Conservation (phyloP, 1,140 invertebrate species). For the Tetragnatha versicolor region DNA sequence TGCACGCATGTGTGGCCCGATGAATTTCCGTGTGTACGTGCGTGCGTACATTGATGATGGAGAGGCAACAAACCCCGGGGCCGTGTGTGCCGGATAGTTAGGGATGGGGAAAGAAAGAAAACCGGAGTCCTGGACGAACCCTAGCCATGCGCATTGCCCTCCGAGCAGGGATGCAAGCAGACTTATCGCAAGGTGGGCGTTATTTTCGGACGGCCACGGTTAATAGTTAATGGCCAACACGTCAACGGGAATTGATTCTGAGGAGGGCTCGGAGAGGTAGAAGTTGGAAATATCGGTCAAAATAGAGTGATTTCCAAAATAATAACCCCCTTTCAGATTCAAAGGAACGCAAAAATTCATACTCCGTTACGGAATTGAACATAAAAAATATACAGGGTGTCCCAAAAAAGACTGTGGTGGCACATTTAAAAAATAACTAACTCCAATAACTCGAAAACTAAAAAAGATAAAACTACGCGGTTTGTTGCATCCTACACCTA, state of each 20-base stretch:
- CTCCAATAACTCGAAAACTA: too few relatives aligned
- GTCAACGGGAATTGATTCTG: too few relatives aligned
- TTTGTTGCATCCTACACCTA: too few relatives aligned
- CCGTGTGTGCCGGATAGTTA: conserved; percentile 18
- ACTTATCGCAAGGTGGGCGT: conserved; percentile 21
- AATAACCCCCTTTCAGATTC: neutral
- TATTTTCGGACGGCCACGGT: neutral
- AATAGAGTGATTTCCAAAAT: too few relatives aligned
- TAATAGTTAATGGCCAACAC: conserved; percentile 19
- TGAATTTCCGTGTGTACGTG: conserved; percentile 30
- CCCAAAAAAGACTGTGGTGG: too few relatives aligned
- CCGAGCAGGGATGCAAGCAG: neutral
- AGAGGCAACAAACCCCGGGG: conserved; percentile 29
- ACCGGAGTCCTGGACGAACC: conserved; percentile 17
- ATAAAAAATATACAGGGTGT: too few relatives aligned
- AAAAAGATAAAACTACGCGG: too few relatives aligned
- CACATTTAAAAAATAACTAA: too few relatives aligned
- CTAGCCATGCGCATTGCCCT: conserved; percentile 15
- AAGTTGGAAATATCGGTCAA: too few relatives aligned
- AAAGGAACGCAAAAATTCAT: neutral
- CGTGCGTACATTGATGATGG: conserved; percentile 31
- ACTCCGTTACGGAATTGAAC: neutral
- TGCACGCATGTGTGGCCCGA: conserved; percentile 17
- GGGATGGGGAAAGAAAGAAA: conserved; percentile 8
- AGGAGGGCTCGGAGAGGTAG: too few relatives aligned